Evolutionary conservation across 2,797 vertebrate species (phyloP).

Genomic region (Tinamus major): DNA sequence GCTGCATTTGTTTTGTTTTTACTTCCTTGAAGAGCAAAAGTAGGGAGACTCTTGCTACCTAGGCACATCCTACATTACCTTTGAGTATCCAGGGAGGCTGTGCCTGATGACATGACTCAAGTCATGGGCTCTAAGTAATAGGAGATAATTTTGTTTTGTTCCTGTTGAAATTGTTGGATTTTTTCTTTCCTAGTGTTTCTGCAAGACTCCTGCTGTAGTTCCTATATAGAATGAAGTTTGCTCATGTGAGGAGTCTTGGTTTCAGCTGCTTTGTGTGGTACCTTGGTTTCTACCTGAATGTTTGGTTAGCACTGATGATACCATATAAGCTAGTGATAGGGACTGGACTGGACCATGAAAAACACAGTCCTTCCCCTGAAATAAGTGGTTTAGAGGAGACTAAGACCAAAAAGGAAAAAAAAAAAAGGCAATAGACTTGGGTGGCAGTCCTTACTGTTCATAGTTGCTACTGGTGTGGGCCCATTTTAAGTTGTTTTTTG

Average conservation of each 20-base stretch:
- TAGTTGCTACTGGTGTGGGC: neutral
- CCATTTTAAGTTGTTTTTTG: fast-evolving
- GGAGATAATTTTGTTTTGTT: neutral
- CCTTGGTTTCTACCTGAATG: neutral
- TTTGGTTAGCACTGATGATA: neutral
- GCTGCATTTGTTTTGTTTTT: neutral
- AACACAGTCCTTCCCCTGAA: neutral
- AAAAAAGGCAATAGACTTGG: neutral
- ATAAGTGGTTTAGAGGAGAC: neutral
- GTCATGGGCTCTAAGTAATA: neutral
- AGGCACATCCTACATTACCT: neutral
- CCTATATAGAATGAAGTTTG: neutral
- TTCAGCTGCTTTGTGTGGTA: neutral
- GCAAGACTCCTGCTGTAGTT: fast-evolving
- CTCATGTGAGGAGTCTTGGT: neutral
- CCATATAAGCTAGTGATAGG: fast-evolving
- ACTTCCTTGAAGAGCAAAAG: neutral
- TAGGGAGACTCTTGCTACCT: fast-evolving
- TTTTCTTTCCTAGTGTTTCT: neutral
- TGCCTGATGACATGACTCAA: neutral
- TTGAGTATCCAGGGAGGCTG: fast-evolving
- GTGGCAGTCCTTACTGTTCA: neutral
- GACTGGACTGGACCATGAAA: neutral
- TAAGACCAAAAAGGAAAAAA: neutral
- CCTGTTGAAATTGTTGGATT: neutral